Evolutionary conservation across 2,113 vertebrate species (phyloP), one percentile per base, ranked within the genome.

Genomic region (Tringa solitaria): DNA sequence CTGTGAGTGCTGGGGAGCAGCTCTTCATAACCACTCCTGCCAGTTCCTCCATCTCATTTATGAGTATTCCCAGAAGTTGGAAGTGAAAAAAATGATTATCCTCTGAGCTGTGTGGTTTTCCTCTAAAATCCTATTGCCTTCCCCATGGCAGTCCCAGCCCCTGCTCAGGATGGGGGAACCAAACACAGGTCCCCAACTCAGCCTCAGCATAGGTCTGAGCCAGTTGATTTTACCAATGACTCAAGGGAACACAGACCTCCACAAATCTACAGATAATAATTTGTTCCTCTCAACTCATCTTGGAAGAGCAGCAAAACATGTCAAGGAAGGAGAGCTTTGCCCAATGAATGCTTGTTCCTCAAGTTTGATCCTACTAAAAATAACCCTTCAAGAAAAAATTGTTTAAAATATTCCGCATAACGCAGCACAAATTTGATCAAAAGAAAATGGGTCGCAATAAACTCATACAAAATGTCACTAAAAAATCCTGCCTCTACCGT

Each of bases 111-210:
- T 4, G 10, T 60, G 17, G 24, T 87, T 87, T 76, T 37, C 64
- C 35, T 93, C 70, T 77, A n/a, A 86, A 93, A 93, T 82, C 54
- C 24, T 60, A 51, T 24, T 75, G 15, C 18, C 7, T 87, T 79
- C 33, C 43, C 26, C n/a, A 14, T 0, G 0, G 57, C 48, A 83
- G 35, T 16, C 53, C 8, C 48, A 56, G 41, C 14, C 15, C 20
- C 39, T 77, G 32, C 56, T 77, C 19, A 72, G 51, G 35, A 23
- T 2, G 17, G 16, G 21, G 9, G 5, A 11, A 35, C 48, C 15
- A 87, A 78, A 45, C 61, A 54, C 45, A 61, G 60, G 24, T 57
- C 43, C 56, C 20, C 50, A 51, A 41, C 14, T 43, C 32, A 50
- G 15, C 45, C 28, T 57, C 69, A 65, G 26, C n/a, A 9, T 15